Evolutionary conservation across 2,888 invertebrate genomes (phyloP), one percentile per base, ranked within the genome.

Genomic region (Geophilus truncorum): DNA sequence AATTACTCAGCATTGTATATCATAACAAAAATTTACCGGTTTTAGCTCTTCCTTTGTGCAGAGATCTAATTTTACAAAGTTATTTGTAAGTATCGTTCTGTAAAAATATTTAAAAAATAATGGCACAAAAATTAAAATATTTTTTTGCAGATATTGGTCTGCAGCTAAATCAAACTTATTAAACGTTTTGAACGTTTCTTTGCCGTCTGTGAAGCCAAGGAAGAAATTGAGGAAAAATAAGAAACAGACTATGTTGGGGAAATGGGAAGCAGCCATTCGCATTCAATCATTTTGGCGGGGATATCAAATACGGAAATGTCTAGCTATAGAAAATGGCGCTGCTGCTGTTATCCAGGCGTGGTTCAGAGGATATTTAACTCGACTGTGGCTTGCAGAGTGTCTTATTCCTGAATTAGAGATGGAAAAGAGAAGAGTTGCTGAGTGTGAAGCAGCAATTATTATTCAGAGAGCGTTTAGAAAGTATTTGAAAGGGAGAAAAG

Each of bases 251-350:
- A 78, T n/a, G 25, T 18, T 78, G n/a, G 18, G 21, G 3, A 30
- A 15, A 9, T 78, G 78, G 78, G 32, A 78, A 30, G 78, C 78
- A 5, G 78, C 78, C 34, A 18, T 78, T 23, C 30, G 18, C 4
- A 78, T 78, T 32, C 78, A 78, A 36, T 30, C 78, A 5, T 5
- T 15, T 9, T 78, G 78, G 78, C 32, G 78, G 18, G 78, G 78
- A 30, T 36, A 78, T n/a, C 18, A 5, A 12, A 18, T 18, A n/a
- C 30, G 78, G n/a, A 18, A n/a, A 32, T 15, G 23, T 18, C 32
- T 36, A 3, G 78, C 78, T 32, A 36, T 78, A 9, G 5, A 32
- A n/a, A 6, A 78, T 36, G 78, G 78, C 5, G 78, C 78, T 18
- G 32, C 78, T 78, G 78, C 78, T 4, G 34, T 78, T 6, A 32